Evolutionary conservation across 2,888 invertebrate species (phyloP).

Genomic region (Dusona sp.): DNA sequence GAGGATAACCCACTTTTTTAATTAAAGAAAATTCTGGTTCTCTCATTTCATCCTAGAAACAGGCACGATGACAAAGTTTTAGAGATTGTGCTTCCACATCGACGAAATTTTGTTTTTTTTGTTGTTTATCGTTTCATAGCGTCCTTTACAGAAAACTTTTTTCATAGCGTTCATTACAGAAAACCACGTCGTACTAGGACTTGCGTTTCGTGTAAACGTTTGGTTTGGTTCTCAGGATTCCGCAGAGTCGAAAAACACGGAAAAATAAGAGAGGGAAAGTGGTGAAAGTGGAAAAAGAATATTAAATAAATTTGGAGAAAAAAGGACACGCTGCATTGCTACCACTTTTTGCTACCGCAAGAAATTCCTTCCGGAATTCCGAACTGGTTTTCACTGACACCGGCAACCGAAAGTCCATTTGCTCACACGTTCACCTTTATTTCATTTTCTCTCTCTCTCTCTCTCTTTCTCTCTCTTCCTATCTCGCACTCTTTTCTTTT

Average conservation of each 20-base stretch:
- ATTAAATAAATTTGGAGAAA: conserved; percentile 36
- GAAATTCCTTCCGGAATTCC: conserved; percentile 64
- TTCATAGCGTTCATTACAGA: conserved; percentile 24
- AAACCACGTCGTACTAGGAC: conserved; percentile 34
- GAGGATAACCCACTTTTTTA: too few relatives aligned
- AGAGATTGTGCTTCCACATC: too few relatives aligned
- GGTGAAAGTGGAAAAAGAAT: conserved; percentile 33
- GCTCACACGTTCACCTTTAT: conserved; percentile 44
- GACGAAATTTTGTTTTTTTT: too few relatives aligned
- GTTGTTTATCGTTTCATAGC: too few relatives aligned
- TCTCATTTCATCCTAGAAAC: too few relatives aligned
- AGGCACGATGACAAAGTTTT: too few relatives aligned
- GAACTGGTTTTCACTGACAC: conserved; percentile 49
- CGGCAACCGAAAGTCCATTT: conserved; percentile 63
- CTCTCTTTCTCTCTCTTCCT: conserved; percentile 4
- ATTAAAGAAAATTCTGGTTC: too few relatives aligned
- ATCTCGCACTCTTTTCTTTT: conserved; percentile 25
- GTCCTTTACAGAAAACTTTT: neutral
- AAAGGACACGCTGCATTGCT: conserved; percentile 47
- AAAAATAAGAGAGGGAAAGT: conserved; percentile 8
- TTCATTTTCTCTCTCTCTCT: conserved; percentile 15
- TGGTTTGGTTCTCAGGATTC: neutral
- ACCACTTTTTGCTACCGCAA: conserved; percentile 13
- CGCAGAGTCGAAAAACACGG: conserved; percentile 29
- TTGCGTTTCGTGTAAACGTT: conserved; percentile 26